Percentiles rank a stretch among this genome's conserved stretches.
These are phyloP conservation scores for Carabus problematicus DNA, from an alignment of 2,888 invertebrate species.

Conservation along the genomic window DNA sequence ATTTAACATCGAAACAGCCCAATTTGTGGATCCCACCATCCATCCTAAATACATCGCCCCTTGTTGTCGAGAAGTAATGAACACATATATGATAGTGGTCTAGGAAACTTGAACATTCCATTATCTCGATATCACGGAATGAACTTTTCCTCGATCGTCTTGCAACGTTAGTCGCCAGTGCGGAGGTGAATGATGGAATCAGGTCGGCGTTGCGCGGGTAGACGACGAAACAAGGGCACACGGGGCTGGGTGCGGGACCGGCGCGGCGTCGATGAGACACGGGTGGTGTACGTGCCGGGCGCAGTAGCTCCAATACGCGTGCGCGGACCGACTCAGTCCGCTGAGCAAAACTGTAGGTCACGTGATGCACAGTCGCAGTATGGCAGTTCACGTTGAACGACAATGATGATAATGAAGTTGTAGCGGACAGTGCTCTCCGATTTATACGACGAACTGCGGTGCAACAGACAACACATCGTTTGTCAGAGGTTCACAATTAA, in stretches of 20 bases:
- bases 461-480: no score
- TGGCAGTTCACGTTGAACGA: conserved; percentile 48
- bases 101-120: conserved; percentile 34
- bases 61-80: conserved; percentile 20
- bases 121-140: conserved; percentile 33
- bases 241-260: conserved; percentile 12
- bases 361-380: conserved; percentile 60
- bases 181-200: conserved; percentile 3
- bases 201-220: conserved; percentile 3
- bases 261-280: conserved; percentile 33
- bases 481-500: no score
- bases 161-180: background rate
- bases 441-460: background rate
- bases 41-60: background rate
- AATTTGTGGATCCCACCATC: conserved; percentile 38
- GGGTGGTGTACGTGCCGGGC: conserved; percentile 3
- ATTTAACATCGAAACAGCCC: conserved; percentile 38
- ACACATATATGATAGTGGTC: conserved; percentile 19
- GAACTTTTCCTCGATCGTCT: conserved; percentile 19
- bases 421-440: conserved; percentile 12
- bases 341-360: conserved; percentile 52
- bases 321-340: conserved; percentile 48
- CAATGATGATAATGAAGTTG: background rate
- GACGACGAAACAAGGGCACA: conserved; percentile 16
- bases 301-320: conserved; percentile 49